Evolutionary conservation across 2,888 invertebrate genomes (phyloP), one percentile per base, ranked within the genome.

Genomic region (Dryococelus australis): DNA sequence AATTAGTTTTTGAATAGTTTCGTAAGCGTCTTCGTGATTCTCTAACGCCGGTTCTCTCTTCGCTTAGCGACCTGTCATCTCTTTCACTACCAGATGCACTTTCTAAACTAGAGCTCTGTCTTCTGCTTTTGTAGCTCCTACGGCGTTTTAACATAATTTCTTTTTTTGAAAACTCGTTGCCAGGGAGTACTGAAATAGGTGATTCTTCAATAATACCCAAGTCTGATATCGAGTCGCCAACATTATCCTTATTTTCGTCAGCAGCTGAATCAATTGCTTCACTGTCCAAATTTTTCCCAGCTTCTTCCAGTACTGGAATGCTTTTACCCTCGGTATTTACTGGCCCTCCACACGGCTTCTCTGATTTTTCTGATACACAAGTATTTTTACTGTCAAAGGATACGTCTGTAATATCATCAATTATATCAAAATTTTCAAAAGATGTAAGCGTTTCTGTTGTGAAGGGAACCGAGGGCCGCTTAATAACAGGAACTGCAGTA

Each of bases 81-180:
- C 79, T n/a, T 85, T 87, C 87, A 35, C 85, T 85, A 12, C 85
- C 53, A 5, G 87, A 43, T 16, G 28, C 24, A 47, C 79, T 81
- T 47, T 87, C 87, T 20, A 24, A 26, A 3, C 65, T 85, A 12
- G 87, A 84, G 51, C 81, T 88, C 20, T 85, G 86, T 80, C 87
- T 87, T 84, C 87, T 88, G 5, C 53, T 35, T 85, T 87, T 85
- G 80, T 88, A 88, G 78, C 88, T 88, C 79, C 79, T 88, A 13
- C 88, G 86, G 43, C 88, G 43, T 51, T 88, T 87, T 26, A 88
- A 83, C 27, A 65, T 79, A 43, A 88, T 86, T 78, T 88, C 88
- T 85, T 88, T 88, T 35, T 85, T 85, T 43, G 88, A 87, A 28
- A 88, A 86, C 43, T 88, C 88, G n/a, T 88, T 88, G 10, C 84